Evolutionary conservation across 2,113 vertebrate genomes (phyloP).

Genomic region (Enhydra lutris): DNA sequence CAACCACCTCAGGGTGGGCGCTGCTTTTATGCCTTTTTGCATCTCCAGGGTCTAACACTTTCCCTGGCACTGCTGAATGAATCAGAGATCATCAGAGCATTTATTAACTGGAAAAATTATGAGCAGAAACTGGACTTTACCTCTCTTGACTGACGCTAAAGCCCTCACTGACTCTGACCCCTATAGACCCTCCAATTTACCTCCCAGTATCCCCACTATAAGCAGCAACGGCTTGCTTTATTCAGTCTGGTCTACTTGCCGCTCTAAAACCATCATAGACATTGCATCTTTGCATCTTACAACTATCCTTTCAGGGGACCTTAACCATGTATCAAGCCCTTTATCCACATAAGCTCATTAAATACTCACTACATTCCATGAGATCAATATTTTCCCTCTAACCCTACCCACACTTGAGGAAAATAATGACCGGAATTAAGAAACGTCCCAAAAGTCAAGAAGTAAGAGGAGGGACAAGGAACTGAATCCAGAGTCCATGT

Average conservation of each 20-base stretch:
- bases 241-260: neutral
- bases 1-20: neutral
- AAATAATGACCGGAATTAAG: conserved; percentile 6
- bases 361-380: neutral
- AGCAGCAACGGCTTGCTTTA: neutral
- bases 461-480: neutral
- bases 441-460: neutral
- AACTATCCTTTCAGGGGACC: neutral
- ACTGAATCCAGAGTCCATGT: neutral
- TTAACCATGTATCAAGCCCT: neutral
- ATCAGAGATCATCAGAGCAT: neutral
- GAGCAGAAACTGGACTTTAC: conserved; percentile 5
- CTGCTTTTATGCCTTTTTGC: neutral
- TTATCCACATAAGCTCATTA: neutral
- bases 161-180: neutral
- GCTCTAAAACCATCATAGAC: neutral
- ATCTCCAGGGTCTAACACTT: neutral
- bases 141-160: neutral
- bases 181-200: neutral
- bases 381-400: neutral
- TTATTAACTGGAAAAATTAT: neutral
- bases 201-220: neutral
- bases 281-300: neutral
- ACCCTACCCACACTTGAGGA: neutral
- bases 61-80: neutral